A percentile compares a stretch with the other conserved stretches of the same genome.
Conservation (phyloP, 2,797 vertebrate genomes). For the Xenops minutus region DNA sequence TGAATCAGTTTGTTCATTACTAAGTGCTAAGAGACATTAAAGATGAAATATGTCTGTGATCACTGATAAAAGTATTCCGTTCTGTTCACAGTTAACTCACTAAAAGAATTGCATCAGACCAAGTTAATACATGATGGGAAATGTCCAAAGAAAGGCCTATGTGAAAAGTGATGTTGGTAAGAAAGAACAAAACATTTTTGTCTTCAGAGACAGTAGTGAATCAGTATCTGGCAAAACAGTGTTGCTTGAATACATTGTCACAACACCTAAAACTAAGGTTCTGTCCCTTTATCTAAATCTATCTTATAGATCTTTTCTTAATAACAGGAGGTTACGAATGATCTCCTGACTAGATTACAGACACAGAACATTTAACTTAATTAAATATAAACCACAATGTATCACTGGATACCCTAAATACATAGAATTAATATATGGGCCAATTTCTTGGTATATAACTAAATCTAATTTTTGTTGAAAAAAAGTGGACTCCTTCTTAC, state of each 20-base stretch:
- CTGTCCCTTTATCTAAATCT: not conserved
- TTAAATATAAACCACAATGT: not conserved
- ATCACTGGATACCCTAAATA: not conserved
- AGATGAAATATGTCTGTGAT: not conserved
- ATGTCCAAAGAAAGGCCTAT: not conserved
- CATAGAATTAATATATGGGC: not conserved
- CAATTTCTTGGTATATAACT: not conserved
- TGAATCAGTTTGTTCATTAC: slow-evolving; percentile 26
- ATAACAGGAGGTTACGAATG: not conserved
- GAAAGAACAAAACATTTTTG: not conserved
- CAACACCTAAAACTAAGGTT: not conserved
- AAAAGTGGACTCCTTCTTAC: not conserved
- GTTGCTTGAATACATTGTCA: not conserved
- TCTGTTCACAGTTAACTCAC: not conserved
- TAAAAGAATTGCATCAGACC: not conserved
- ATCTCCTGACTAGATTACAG: not conserved
- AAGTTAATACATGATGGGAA: not conserved
- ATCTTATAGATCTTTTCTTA: not conserved
- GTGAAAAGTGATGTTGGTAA: not conserved
- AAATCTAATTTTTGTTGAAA: not conserved
- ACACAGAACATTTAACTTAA: not conserved
- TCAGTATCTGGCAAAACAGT: not conserved
- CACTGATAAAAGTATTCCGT: not conserved
- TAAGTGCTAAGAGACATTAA: not conserved
- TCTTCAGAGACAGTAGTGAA: not conserved